These are phyloP conservation scores for Microchrysa polita DNA, from an alignment of 2,888 invertebrate species.

Conservation along the genomic window DNA sequence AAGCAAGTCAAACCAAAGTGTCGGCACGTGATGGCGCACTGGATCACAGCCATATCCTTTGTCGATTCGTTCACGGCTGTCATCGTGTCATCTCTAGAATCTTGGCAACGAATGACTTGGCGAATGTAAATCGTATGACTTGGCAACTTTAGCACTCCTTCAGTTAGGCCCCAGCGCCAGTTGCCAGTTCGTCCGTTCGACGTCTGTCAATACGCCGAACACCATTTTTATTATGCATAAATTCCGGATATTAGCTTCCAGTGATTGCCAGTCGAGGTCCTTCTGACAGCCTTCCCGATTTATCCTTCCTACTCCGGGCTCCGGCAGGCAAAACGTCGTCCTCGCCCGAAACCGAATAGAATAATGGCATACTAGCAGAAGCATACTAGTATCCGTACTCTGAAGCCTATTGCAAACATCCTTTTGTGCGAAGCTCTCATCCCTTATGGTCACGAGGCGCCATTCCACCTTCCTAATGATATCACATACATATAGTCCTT, in stretches of 20 bases:
- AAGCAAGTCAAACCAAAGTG: background rate
- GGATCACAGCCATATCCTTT: background rate
- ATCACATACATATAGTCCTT: background rate
- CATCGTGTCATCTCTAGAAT: background rate
- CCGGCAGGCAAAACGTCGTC: background rate
- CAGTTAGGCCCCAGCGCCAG: background rate
- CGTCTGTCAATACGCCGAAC: background rate
- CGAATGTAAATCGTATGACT: background rate
- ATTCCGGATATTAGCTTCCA: slow-evolving; percentile 6
- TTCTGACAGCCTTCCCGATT: background rate
- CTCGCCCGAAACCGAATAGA: background rate
- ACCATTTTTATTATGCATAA: slow-evolving; percentile 13
- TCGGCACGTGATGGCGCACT: slow-evolving; percentile 20
- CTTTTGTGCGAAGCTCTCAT: background rate
- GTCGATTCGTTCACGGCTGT: background rate
- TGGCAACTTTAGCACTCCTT: background rate
- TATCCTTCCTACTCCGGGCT: background rate
- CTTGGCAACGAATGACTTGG: background rate
- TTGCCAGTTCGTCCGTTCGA: slow-evolving; percentile 4
- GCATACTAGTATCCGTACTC: no score
- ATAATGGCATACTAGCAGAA: background rate
- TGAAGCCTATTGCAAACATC: background rate
- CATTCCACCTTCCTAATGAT: slow-evolving; percentile 4
- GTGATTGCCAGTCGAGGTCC: background rate
- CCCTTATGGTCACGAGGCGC: background rate